phyloP scores from a whole-genome alignment of 2,797 vertebrate genomes.

The Urocyon cinereoargenteus region DNA sequence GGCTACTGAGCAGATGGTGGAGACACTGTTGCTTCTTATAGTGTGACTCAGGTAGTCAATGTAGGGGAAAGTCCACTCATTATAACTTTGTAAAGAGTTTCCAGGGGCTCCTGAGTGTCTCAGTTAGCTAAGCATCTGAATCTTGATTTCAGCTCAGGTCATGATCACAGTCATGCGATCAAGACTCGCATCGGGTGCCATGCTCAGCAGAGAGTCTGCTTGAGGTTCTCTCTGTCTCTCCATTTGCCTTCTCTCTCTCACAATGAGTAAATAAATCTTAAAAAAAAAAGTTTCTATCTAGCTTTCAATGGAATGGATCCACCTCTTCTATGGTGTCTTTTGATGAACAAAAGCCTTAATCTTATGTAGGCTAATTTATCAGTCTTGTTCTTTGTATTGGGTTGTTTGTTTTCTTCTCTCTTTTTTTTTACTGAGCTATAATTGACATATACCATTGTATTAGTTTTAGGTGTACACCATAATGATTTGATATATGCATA shows the following conservation, averaged over 20 bases:
- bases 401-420: background rate
- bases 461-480: background rate
- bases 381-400: background rate
- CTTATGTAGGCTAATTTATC: background rate
- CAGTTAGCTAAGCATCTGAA: too few relatives aligned
- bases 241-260: too few relatives aligned
- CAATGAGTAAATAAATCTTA: background rate
- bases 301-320: background rate
- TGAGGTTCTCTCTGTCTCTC: too few relatives aligned
- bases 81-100: background rate
- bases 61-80: background rate
- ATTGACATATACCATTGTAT: background rate
- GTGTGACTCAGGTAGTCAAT: too few relatives aligned
- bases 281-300: background rate
- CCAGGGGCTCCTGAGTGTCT: too few relatives aligned
- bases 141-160: too few relatives aligned
- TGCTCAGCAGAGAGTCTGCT: too few relatives aligned
- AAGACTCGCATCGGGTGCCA: too few relatives aligned
- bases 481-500: background rate
- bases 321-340: background rate
- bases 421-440: background rate
- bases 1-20: too few relatives aligned
- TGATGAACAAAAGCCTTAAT: background rate
- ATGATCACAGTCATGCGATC: too few relatives aligned
- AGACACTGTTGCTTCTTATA: too few relatives aligned